Evolutionary conservation across 2,888 invertebrate species (phyloP), one percentile per base, ranked within the genome.

Genomic region (Lepetodrilus schrolli): DNA sequence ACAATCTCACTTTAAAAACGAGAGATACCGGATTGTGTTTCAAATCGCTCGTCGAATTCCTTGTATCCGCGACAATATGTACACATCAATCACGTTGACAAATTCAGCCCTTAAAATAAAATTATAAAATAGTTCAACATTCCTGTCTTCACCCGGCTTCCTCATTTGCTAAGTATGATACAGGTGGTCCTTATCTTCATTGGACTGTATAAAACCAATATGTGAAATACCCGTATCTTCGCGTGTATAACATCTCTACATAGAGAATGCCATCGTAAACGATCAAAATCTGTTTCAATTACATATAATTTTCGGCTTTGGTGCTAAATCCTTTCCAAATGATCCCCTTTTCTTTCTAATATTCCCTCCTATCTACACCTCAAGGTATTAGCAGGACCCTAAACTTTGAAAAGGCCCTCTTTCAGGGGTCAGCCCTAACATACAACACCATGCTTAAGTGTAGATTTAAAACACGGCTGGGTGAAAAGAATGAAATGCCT

Each of bases 271-370:
- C 26, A 34, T 17, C 7, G 17, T 8, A 7, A 17, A 13, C 58
- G 5, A 17, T 7, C 26, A 21, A 30, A 17, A 58, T 58, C 34
- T 58, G 58, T 30, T 58, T 30, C 26, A 58, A 30, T 30, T 26
- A 30, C n/a, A 30, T 58, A 58, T 58, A 58, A 58, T 58, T 58
- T 58, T 58, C 34, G 58, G 58, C 58, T 58, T 58, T n/a, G 58
- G 58, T 17, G 17, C 58, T 30, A 58, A 30, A 58, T 58, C 34
- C 58, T 30, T 58, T 30, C 17, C 20, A 58, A 58, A 34, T 26
- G 58, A 7, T 58, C 58, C 58, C 26, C 17, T 58, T 58, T 58
- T 34, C 58, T 58, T 26, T 58, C n/a, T 13, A 26, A 30, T 58
- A 30, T 58, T n/a, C 17, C n/a, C 58, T 58, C 58, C 26, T 58